These are phyloP conservation scores for Adoxophyes honmai DNA, from an alignment of 1,140 invertebrate genomes.

Conservation along the genomic window DNA sequence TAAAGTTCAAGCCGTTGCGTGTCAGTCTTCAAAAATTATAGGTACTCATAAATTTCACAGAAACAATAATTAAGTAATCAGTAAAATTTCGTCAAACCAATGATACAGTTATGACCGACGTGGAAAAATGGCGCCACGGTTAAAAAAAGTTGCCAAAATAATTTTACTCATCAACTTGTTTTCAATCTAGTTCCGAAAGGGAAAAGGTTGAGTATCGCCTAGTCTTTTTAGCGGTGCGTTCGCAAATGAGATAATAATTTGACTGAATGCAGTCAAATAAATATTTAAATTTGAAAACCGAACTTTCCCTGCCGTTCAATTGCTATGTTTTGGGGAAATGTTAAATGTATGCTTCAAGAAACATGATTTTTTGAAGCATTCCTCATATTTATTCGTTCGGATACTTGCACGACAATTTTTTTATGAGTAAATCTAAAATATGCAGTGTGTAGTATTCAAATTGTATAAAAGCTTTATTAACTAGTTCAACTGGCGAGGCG, in stretches of 20 bases:
- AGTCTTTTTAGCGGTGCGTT: constrained; percentile 20
- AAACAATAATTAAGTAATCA: constrained; percentile 55
- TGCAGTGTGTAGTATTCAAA: too few relatives aligned
- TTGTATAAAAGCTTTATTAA: too few relatives aligned
- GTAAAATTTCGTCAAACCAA: constrained; percentile 56
- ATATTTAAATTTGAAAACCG: constrained; percentile 52
- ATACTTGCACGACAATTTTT: background rate
- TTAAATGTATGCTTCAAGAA: background rate
- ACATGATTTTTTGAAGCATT: background rate
- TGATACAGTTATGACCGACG: constrained; percentile 61
- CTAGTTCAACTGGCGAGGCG: too few relatives aligned
- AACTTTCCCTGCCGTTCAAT: constrained; percentile 39
- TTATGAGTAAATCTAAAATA: too few relatives aligned
- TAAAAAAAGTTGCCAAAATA: constrained; percentile 1
- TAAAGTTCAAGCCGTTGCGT: constrained; percentile 11
- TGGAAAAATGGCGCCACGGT: constrained; percentile 43
- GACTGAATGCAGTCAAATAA: constrained; percentile 46
- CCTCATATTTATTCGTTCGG: background rate
- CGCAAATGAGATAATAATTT: constrained; percentile 49
- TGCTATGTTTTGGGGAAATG: constrained; percentile 18
- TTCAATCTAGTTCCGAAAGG: background rate
- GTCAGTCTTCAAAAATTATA: constrained; percentile 11
- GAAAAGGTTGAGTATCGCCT: constrained; percentile 17
- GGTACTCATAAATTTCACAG: constrained; percentile 16
- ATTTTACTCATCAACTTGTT: background rate